These are phyloP conservation scores for Syrmaticus mikado DNA, from an alignment of 2,113 vertebrate species.

Conservation along the genomic window DNA sequence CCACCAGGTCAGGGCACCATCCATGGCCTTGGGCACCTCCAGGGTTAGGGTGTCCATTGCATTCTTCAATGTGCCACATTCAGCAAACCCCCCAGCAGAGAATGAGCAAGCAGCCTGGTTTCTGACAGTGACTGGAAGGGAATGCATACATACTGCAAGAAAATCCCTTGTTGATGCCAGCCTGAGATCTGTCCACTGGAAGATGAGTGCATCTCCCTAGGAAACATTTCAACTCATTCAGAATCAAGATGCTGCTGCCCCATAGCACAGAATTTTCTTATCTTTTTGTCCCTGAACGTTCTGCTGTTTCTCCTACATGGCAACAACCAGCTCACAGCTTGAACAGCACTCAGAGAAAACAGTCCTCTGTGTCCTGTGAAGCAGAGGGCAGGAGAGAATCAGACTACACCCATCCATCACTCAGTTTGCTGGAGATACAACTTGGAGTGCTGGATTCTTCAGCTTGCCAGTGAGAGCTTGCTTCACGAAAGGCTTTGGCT, in stretches of 20 bases:
- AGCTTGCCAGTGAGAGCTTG: not conserved
- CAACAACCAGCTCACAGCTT: not conserved
- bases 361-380: fast-evolving
- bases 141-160: not conserved
- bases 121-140: not conserved
- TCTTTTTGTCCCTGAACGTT: not conserved
- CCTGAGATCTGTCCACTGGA: not conserved
- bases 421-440: not conserved
- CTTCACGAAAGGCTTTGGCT: not conserved
- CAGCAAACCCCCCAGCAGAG: not conserved
- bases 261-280: fast-evolving
- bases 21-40: too few species aligned
- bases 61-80: not conserved
- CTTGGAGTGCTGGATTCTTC: not conserved
- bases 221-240: not conserved
- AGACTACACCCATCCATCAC: not conserved
- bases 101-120: not conserved
- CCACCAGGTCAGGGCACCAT: too few species aligned
- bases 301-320: not conserved
- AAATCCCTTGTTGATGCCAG: not conserved
- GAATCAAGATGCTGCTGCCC: not conserved
- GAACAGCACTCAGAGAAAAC: not conserved
- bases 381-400: not conserved
- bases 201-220: not conserved
- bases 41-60: too few species aligned